Evolutionary conservation across 1,140 invertebrate species (phyloP).

Genomic region (Drosophila gunungcola): DNA sequence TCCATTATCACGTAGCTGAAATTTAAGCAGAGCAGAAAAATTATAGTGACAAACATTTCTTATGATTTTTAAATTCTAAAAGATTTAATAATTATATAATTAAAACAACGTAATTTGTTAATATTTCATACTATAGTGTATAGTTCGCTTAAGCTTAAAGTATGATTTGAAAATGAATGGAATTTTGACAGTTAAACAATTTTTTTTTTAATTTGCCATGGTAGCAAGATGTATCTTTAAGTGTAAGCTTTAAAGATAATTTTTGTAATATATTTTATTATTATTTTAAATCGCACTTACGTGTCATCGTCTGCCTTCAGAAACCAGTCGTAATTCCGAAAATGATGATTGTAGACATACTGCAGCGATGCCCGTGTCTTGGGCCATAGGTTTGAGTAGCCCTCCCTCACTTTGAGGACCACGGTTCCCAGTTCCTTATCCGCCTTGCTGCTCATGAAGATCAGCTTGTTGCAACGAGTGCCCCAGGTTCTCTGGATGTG

Average conservation of each 20-base stretch:
- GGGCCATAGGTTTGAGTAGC: slow-evolving; percentile 94
- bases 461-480: slow-evolving; percentile 93
- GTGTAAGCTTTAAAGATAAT: too few relatives aligned
- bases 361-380: slow-evolving; percentile 97
- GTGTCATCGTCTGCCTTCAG: slow-evolving; percentile 98
- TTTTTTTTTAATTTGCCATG: too few relatives aligned
- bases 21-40: background rate
- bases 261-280: too few relatives aligned
- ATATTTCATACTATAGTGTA: too few relatives aligned
- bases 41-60: too few relatives aligned
- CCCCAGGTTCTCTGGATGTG: slow-evolving; percentile 96
- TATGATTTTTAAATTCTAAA: too few relatives aligned
- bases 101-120: too few relatives aligned
- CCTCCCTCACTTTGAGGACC: slow-evolving; percentile 91
- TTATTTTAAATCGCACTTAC: slow-evolving; percentile 88
- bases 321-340: slow-evolving; percentile 94
- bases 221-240: too few relatives aligned
- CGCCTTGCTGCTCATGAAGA: slow-evolving; percentile 93
- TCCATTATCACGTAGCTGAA: slow-evolving; percentile 87
- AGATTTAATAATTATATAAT: too few relatives aligned
- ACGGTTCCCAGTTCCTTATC: slow-evolving; percentile 88
- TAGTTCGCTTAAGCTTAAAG: too few relatives aligned
- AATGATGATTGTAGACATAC: slow-evolving; percentile 93
- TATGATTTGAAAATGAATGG: too few relatives aligned
- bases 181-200: too few relatives aligned